These are phyloP conservation scores for Myotis myotis DNA, from an alignment of 2,797 vertebrate species.

Conservation along the genomic window DNA sequence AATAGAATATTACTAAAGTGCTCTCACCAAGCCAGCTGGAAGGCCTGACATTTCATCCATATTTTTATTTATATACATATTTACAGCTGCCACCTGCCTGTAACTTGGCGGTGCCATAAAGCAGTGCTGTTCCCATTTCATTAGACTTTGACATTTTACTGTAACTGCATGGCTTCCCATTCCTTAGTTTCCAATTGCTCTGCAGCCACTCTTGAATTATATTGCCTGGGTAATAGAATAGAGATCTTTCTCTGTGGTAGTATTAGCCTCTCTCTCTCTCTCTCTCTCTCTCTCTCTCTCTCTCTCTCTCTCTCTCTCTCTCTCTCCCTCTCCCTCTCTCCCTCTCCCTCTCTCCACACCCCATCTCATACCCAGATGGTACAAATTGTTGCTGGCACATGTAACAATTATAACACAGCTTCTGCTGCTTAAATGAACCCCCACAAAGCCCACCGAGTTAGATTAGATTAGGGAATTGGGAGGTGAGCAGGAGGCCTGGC, in stretches of 20 bases:
- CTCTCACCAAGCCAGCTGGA: slow-evolving; percentile 82
- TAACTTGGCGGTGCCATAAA: slow-evolving; percentile 77
- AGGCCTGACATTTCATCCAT: slow-evolving; percentile 82
- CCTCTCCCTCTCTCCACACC: not conserved
- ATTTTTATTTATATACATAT: slow-evolving; percentile 86
- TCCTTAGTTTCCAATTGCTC: slow-evolving; percentile 83
- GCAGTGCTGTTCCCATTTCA: slow-evolving; percentile 78
- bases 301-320: not conserved
- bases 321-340: slow-evolving; percentile 55
- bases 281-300: not conserved
- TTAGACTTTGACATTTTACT: slow-evolving; percentile 85
- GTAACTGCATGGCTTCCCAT: slow-evolving; percentile 79
- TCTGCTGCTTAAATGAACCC: slow-evolving; percentile 86
- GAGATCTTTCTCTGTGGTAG: slow-evolving; percentile 80
- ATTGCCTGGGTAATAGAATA: slow-evolving; percentile 83
- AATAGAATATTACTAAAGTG: slow-evolving; percentile 79
- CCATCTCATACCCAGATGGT: slow-evolving; percentile 82
- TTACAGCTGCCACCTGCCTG: slow-evolving; percentile 85
- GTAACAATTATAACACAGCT: slow-evolving; percentile 84
- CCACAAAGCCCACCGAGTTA: slow-evolving; percentile 83
- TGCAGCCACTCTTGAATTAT: slow-evolving; percentile 81
- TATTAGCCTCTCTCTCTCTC: slow-evolving; percentile 59
- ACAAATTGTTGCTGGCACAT: slow-evolving; percentile 82
- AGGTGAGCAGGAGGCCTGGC: slow-evolving; percentile 83
- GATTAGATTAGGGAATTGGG: slow-evolving; percentile 91